Conservation (phyloP, 92 coral and sea anemone genomes). For the Epizoanthus scotinus region DNA sequence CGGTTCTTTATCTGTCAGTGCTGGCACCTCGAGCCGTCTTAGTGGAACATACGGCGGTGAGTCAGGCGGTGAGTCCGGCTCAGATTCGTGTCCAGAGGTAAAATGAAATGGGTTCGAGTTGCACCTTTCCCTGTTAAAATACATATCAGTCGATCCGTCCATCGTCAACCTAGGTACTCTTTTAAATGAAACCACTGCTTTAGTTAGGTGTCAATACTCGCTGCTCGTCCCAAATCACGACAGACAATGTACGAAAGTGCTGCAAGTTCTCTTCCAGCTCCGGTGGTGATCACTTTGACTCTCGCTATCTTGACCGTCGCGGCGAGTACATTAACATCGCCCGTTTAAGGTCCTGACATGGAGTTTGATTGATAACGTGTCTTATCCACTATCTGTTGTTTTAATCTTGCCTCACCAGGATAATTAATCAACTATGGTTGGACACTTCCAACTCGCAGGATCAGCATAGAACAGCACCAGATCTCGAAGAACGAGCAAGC, state of each 20-base stretch:
- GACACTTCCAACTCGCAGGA: no score
- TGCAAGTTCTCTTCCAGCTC: not conserved
- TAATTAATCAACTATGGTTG: not conserved
- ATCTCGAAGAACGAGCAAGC: not conserved
- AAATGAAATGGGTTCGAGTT: constrained; percentile 69
- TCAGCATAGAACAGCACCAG: not conserved
- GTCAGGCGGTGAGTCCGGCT: constrained; percentile 35
- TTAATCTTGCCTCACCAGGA: not conserved
- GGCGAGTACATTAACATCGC: not conserved
- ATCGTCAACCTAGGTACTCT: not conserved
- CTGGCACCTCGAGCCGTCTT: constrained; percentile 22
- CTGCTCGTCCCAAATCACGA: not conserved
- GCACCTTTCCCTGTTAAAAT: constrained; percentile 46
- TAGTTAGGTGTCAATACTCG: not conserved
- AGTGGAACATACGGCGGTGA: constrained; percentile 34
- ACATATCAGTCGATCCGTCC: constrained; percentile 38
- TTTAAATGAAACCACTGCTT: not conserved
- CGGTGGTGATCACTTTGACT: not conserved
- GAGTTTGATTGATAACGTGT: not conserved
- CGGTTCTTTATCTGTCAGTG: constrained; percentile 37
- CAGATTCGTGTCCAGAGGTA: constrained; percentile 76
- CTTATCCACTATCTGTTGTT: constrained; percentile 4
- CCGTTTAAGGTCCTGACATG: constrained; percentile 5
- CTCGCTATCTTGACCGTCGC: not conserved
- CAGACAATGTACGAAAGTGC: not conserved